Evolutionary conservation across 1,140 invertebrate species (phyloP).

Genomic region (Heliconius congener): DNA sequence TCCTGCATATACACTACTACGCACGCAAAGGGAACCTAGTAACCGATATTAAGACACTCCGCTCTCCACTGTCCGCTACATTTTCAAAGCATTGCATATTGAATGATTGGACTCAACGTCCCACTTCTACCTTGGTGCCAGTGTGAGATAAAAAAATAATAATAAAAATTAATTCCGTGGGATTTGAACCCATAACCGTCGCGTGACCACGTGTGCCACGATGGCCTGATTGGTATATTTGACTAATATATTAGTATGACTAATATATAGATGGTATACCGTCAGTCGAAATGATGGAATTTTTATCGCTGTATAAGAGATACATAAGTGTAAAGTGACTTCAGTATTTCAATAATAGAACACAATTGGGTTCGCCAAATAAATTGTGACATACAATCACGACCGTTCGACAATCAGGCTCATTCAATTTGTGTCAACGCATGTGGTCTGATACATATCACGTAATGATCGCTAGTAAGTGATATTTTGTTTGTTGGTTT

Average conservation of each 20-base stretch:
- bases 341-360: conserved; percentile 13
- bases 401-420: conserved; percentile 32
- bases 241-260: neutral
- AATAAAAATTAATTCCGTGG: no score
- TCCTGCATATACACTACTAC: no score
- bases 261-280: neutral
- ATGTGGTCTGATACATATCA: conserved; percentile 39
- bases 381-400: conserved; percentile 38
- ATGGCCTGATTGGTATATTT: neutral
- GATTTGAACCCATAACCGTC: no score
- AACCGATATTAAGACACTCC: no score
- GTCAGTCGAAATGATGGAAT: neutral
- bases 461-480: conserved; percentile 19
- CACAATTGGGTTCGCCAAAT: conserved; percentile 29
- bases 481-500: neutral
- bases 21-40: no score
- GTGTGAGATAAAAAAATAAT: no score
- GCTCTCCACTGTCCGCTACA: no score
- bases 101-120: no score
- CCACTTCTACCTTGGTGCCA: no score
- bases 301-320: neutral
- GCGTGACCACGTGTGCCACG: no score
- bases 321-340: conserved; percentile 7
- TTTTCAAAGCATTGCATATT: no score
- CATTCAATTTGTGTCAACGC: conserved; percentile 45